phyloP scores from a whole-genome alignment of 2,113 vertebrate genomes.

The Lontra canadensis region DNA sequence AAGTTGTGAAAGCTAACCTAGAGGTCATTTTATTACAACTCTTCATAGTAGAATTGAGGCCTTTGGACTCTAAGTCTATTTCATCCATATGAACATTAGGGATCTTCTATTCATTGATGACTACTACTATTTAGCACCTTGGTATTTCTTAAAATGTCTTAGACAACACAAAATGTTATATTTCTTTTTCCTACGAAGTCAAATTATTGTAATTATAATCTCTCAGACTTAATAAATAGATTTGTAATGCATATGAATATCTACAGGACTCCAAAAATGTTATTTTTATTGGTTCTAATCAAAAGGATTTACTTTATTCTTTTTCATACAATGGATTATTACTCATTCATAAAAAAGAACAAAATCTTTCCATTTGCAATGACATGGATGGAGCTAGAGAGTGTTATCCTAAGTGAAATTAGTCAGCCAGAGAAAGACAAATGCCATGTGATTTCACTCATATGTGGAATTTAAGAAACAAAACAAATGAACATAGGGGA shows the following conservation, averaged over 20 bases:
- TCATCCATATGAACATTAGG: background rate
- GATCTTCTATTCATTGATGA: background rate
- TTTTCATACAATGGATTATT: background rate
- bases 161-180: background rate
- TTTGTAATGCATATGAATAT: background rate
- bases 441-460: background rate
- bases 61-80: background rate
- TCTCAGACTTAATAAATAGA: background rate
- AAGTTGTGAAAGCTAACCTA: background rate
- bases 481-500: background rate
- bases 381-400: background rate
- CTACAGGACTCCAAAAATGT: background rate
- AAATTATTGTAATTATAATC: background rate
- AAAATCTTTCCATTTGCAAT: background rate
- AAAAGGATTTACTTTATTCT: background rate
- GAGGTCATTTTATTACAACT: background rate
- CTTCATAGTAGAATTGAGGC: background rate
- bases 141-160: background rate
- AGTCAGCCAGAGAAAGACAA: background rate
- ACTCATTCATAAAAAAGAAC: background rate
- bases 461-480: background rate
- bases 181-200: background rate
- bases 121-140: background rate
- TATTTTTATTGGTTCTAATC: background rate
- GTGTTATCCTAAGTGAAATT: background rate